Evolutionary conservation across 1,140 invertebrate genomes (phyloP), one percentile per base, ranked within the genome.

Genomic region (Teleopsis dalmanni): DNA sequence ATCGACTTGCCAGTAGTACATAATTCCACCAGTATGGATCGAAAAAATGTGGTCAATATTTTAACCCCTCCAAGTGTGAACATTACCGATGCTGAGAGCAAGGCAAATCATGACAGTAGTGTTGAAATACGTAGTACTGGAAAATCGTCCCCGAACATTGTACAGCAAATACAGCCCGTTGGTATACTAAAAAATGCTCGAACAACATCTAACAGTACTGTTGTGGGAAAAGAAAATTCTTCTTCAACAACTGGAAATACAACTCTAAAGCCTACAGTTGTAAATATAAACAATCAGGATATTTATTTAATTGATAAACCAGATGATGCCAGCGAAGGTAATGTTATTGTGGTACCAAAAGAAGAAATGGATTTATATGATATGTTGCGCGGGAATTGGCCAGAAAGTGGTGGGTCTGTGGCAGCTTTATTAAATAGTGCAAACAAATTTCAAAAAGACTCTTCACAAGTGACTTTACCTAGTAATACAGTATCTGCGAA

Each of bases 321-420:
- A n/a, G n/a, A n/a, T n/a, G n/a, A n/a, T n/a, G n/a, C n/a, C n/a
- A n/a, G n/a, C n/a, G n/a, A n/a, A n/a, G n/a, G n/a, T n/a, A 65
- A 64, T 45, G 60, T 67, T 53, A 60, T 69, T 54, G 51, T 66
- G 60, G 66, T 62, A 25, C 52, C 56, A 35, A 53, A 53, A 33
- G 33, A 60, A 34, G 55, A 57, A 19, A 56, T 72, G 11, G 70
- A 74, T 52, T 58, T 74, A 37, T 62, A 61, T 22, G 72, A 73
- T 47, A 52, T 70, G 4, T 59, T 73, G 22, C 71, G 69, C 11
- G 48, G 49, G 8, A 58, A 60, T 26, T 73, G 72, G 71, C 55
- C 65, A 10, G 62, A 48, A 21, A 60, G 47, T 21, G 59, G 63
- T 2, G 69, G 72, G 27, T 53, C 50, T 19, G 58, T 53, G 4